Base-by-base conservation (phyloP, 2,113 vertebrate species). In the Chinchilla lanigera region DNA sequence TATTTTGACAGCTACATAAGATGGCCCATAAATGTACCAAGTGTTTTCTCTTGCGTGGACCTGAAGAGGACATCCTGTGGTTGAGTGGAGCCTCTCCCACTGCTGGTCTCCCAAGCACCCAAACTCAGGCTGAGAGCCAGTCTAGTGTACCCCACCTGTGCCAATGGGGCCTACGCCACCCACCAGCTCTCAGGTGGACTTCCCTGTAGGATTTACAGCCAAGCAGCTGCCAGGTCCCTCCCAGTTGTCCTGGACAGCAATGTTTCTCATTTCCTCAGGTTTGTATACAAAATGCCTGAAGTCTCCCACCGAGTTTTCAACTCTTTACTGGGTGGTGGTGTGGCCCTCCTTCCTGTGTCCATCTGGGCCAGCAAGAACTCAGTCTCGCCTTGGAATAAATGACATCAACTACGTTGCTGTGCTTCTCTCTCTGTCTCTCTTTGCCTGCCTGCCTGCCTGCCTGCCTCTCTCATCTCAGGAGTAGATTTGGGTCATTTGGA, bases 401-500 rank as follows among this genome's bases (percentile, higher is more conserved):
- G 38, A 91, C 61, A 47, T 22, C 89, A 9, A 69, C 35, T 69
- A 38, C 17, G 35, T 69, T n/a, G 11, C 65, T 67, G 35, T n/a
- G 71, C 26, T 75, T 7, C 33, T 35, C 14, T 17, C 14, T 69
- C 65, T 67, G 13, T 69, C 30, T 35, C 33, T 67, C 65, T 35
- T 1, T 67, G 3, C 24, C 24, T 61, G 22, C 16, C 63, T 69
- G 13, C 50, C 71, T 50, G 28, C 54, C 14, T 56, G 30, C 4
- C 28, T 1, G 6, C 14, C 5, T 13, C 7, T 17, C 77, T 92
- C 89, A 14, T 54, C 91, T 91, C 44, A 50, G 83, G 38, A 30
- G 22, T 58, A 14, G 61, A n/a, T 65, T 67, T 95, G 52, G 54
- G n/a, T 85, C 73, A 85, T 94, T 94, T 90, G 58, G 17, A 78